Conservation (phyloP, 2,888 invertebrate genomes). For the Microctonus hyperodae region DNA sequence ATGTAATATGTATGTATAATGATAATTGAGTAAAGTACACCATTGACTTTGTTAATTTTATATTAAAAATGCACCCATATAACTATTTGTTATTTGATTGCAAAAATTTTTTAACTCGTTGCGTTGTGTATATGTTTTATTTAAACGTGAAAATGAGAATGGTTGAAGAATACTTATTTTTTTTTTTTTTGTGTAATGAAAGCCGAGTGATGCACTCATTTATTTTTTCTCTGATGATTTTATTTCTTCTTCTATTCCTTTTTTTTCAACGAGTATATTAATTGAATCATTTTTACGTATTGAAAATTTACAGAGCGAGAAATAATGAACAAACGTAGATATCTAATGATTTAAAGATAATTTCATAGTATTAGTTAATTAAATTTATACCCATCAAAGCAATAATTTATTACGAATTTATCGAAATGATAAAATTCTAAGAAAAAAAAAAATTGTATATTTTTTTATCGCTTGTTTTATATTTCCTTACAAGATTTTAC, state of each 20-base stretch:
- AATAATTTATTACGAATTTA: background rate
- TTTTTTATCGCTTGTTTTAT: constrained; percentile 19
- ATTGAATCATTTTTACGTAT: constrained; percentile 27
- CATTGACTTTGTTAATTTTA: background rate
- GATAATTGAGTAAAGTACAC: constrained; percentile 5
- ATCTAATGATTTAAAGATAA: background rate
- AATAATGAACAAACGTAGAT: constrained; percentile 22
- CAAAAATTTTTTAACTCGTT: background rate
- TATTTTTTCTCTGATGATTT: constrained; percentile 26
- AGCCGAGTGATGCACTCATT: constrained; percentile 23
- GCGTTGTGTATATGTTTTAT: background rate
- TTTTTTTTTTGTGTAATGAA: background rate
- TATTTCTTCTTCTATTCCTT: constrained; percentile 28
- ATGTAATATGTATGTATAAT: background rate
- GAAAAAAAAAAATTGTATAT: too few relatives aligned
- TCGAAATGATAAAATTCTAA: background rate
- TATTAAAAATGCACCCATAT: background rate
- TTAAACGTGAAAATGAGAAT: background rate
- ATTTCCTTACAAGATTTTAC: constrained; percentile 26
- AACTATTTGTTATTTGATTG: background rate
- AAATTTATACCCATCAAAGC: background rate
- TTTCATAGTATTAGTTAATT: constrained; percentile 11
- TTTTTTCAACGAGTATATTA: constrained; percentile 32
- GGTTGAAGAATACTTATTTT: background rate
- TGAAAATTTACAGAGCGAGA: constrained; percentile 37